Base-by-base conservation (phyloP, 2,113 vertebrate genomes). In the Podiceps cristatus region DNA sequence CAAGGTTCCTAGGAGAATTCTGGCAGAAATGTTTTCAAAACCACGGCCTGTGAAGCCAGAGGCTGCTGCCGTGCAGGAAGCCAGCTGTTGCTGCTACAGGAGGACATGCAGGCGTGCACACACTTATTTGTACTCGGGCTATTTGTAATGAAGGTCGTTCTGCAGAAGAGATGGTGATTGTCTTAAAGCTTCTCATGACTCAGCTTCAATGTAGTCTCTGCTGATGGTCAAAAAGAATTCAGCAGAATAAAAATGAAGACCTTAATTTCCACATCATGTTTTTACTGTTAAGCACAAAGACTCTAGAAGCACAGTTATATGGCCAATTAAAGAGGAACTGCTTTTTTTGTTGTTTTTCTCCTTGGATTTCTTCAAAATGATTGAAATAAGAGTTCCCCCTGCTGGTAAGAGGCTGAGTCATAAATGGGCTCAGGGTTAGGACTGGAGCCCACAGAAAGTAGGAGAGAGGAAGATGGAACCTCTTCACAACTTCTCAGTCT, bases 371-470 rank as follows among this genome's bases (percentile, higher is more conserved):
- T 6, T 1, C 40, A 29, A 33, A 29, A 71, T 18, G 27, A 66
- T 1, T 91, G 84, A 42, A 68, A 64, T 29, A 17, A 84, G 79
- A 87, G 88, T 91, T 96, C 97, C 95, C 95, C 52, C 94, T 97
- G 95, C 86, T 83, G 96, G 96, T 29, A 40, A 60, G n/a, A 3
- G 49, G 5, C 37, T 7, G 1, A 58, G 44, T 0, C 62, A 31
- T 2, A 4, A 19, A 20, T 1, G 12, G 82, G 12, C 53, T 5
- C 15, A 0, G 49, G 24, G 49, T 4, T 33, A 27, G 73, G 80
- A 20, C 58, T 0, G 31, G 4, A 52, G 64, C 25, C 84, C 5
- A 5, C 3, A 47, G 20, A 20, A 35, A 4, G 11, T 11, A 6
- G 53, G 25, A 29, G 24, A 20, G 28, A 55, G 27, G 37, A 35